These are phyloP conservation scores for Antheraea assamensis DNA, from an alignment of 2,888 invertebrate genomes.

Conservation along the genomic window DNA sequence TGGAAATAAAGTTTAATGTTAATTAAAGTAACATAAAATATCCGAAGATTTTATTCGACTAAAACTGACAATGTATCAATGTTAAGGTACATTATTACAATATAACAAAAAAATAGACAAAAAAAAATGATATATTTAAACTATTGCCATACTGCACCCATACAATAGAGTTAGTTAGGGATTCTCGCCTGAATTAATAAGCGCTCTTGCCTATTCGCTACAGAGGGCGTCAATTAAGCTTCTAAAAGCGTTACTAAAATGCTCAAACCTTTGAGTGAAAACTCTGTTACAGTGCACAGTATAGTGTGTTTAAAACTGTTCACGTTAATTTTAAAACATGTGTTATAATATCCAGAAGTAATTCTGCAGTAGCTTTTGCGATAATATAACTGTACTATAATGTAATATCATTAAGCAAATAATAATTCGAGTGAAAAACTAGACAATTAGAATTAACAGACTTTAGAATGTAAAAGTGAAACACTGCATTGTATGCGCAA, in stretches of 20 bases:
- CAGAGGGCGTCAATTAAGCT: slow-evolving; percentile 73
- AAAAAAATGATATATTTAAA: neutral
- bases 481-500: too few relatives aligned
- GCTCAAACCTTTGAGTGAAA: slow-evolving; percentile 59
- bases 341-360: neutral
- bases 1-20: too few relatives aligned
- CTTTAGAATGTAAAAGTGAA: too few relatives aligned
- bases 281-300: slow-evolving; percentile 42
- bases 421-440: too few relatives aligned
- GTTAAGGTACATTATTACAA: too few relatives aligned
- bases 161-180: slow-evolving; percentile 2
- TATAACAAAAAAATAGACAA: neutral
- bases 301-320: neutral
- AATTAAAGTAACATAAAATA: too few relatives aligned
- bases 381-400: too few relatives aligned
- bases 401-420: too few relatives aligned
- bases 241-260: slow-evolving; percentile 76
- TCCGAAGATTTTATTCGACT: too few relatives aligned
- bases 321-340: neutral
- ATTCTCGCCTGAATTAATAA: slow-evolving; percentile 54
- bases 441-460: too few relatives aligned
- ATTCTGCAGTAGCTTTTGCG: too few relatives aligned
- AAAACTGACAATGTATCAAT: too few relatives aligned
- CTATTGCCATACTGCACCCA: neutral
- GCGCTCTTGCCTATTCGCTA: slow-evolving; percentile 64